These are phyloP conservation scores for Anorthoa munda DNA, from an alignment of 2,888 invertebrate genomes.

Conservation along the genomic window DNA sequence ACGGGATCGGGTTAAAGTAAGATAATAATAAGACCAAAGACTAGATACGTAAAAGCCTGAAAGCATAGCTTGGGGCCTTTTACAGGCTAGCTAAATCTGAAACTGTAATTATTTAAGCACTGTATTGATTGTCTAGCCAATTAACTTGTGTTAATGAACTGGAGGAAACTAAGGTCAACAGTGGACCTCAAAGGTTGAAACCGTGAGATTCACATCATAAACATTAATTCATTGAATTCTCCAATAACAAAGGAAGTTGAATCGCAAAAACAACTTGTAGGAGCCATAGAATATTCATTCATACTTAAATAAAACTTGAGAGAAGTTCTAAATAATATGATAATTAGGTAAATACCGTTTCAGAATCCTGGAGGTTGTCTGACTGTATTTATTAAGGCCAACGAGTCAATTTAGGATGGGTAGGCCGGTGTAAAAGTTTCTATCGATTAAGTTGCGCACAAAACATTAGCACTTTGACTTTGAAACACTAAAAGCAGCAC, in stretches of 20 bases:
- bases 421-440: constrained; percentile 22
- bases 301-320: constrained; percentile 34
- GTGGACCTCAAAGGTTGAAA: background rate
- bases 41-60: background rate
- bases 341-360: constrained; percentile 44
- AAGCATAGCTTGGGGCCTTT: background rate
- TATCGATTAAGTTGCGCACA: constrained; percentile 40
- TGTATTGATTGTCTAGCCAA: constrained; percentile 30
- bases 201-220: background rate
- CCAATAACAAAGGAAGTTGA: constrained; percentile 34
- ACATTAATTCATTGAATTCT: background rate
- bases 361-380: constrained; percentile 19
- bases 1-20: background rate
- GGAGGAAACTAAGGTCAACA: constrained; percentile 20
- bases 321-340: constrained; percentile 37
- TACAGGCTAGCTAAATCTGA: background rate
- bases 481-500: constrained; percentile 47
- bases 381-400: background rate
- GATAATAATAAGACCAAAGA: background rate
- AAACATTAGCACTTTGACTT: constrained; percentile 49
- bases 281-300: constrained; percentile 55
- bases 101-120: background rate
- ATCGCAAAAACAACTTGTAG: constrained; percentile 36
- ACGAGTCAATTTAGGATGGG: background rate
- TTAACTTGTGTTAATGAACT: constrained; percentile 14